Evolutionary conservation across 2,113 vertebrate genomes (phyloP), one percentile per base, ranked within the genome.

Genomic region (Bos javanicus): DNA sequence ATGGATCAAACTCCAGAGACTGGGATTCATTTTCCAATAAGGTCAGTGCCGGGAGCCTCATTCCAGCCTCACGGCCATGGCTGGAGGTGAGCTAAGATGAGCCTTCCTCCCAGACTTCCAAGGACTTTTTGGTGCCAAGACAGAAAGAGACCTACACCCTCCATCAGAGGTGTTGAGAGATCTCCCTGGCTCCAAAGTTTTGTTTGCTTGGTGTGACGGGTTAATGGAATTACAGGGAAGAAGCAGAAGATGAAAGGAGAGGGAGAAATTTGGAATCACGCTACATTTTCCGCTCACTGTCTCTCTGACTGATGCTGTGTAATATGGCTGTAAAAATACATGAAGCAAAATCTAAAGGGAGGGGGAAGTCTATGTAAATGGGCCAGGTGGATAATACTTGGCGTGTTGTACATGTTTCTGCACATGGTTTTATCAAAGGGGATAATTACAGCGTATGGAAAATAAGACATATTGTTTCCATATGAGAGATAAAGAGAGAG

Each of bases 401-500:
- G 97, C 36, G 2, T 76, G n/a, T 57, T 46, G n/a, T n/a, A 23
- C n/a, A 9, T 23, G 64, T 85, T 87, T 97, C 90, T 86, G 64
- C 97, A 96, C 95, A 86, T 94, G 97, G 54, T 92, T 95, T 46
- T 96, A 98, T 97, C 97, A 96, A 97, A 95, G 95, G 60, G 87
- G 56, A 82, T 96, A 96, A 98, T 98, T 90, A 96, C 11, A 15
- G 50, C 36, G 3, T 88, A 33, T 76, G 92, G 96, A 92, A 97
- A 83, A 95, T 30, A 54, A 33, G 25, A 43, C 60, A 74, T 87
- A 97, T 97, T 90, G 90, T 52, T 98, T 97, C 97, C 97, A 98
- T 81, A 96, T 97, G 97, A 92, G 28, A 95, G 97, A 92, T 87
- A 97, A 67, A 97, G 59, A 85, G 36, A 76, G 91, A 90, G 96